Evolutionary conservation across 1,140 invertebrate species (phyloP).

Genomic region (Drosophila takahashii): DNA sequence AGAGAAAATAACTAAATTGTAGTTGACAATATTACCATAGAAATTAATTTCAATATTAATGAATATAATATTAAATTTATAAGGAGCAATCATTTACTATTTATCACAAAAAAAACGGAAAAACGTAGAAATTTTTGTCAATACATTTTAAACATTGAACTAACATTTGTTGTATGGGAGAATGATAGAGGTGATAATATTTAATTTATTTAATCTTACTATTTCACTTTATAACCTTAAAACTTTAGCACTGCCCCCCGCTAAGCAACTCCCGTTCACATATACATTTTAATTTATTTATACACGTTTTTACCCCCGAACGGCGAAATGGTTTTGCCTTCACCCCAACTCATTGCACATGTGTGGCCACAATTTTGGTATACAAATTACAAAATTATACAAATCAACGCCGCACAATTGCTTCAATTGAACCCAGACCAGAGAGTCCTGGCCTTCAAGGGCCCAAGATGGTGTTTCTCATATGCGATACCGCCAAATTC

Average conservation of each 20-base stretch:
- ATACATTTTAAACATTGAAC: too few relatives aligned
- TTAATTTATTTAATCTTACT: neutral
- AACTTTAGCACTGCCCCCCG: conserved; percentile 30
- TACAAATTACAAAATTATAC: conserved; percentile 84
- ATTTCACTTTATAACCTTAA: neutral
- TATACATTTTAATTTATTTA: conserved; percentile 79
- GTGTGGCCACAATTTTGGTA: conserved; percentile 78
- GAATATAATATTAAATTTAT: too few relatives aligned
- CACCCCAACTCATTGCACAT: conserved; percentile 48
- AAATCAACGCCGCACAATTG: conserved; percentile 81
- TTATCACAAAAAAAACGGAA: neutral
- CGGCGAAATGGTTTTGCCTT: conserved; percentile 61
- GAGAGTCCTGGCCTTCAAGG: conserved; percentile 41
- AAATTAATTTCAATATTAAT: too few relatives aligned
- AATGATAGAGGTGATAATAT: neutral
- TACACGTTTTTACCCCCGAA: conserved; percentile 55
- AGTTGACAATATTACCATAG: too few relatives aligned
- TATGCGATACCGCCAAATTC: neutral
- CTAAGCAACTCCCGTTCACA: neutral
- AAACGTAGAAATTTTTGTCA: too few relatives aligned
- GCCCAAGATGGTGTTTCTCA: conserved; percentile 26
- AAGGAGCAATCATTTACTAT: too few relatives aligned
- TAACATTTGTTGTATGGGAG: too few relatives aligned
- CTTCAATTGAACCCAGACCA: conserved; percentile 73
- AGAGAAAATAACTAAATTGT: too few relatives aligned